These are phyloP conservation scores for Aleadryas rufinucha DNA, from an alignment of 2,113 vertebrate genomes.

Conservation along the genomic window DNA sequence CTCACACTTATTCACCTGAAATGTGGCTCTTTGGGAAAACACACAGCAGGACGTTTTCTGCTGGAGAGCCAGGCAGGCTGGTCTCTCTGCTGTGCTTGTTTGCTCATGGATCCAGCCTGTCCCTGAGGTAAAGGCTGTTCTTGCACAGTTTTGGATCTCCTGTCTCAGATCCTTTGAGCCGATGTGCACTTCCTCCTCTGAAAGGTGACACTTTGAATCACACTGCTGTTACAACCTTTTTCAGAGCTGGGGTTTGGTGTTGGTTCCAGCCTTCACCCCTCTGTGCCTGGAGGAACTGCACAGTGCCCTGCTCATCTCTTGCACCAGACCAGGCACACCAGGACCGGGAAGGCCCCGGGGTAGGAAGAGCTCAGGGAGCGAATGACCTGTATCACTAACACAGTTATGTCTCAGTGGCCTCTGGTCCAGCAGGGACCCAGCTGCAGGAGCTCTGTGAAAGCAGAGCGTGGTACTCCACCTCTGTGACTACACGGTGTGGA, in stretches of 20 bases:
- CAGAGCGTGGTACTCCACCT: not conserved
- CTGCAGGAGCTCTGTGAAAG: not conserved
- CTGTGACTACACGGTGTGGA: not conserved
- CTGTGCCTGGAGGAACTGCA: not conserved
- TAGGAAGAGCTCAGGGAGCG: not conserved
- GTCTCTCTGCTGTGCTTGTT: not conserved
- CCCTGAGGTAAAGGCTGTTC: not conserved
- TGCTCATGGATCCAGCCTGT: not conserved
- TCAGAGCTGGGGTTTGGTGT: not conserved
- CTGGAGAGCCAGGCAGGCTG: not conserved
- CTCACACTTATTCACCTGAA: not conserved
- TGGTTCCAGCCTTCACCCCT: not conserved
- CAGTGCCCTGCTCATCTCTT: not conserved
- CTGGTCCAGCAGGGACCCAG: not conserved
- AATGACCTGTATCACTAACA: not conserved
- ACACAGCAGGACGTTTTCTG: rapidly evolving
- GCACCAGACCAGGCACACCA: no score
- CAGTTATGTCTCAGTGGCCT: not conserved
- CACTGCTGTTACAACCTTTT: not conserved
- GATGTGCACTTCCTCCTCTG: rapidly evolving
- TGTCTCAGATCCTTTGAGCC: not conserved
- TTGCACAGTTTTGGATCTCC: not conserved
- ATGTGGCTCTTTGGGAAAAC: not conserved
- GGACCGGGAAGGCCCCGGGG: not conserved
- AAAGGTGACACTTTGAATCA: not conserved